Percentiles rank a stretch among this genome's conserved stretches.
phyloP scores from a whole-genome alignment of 2,797 vertebrate species.

The Neostethus bicornis region DNA sequence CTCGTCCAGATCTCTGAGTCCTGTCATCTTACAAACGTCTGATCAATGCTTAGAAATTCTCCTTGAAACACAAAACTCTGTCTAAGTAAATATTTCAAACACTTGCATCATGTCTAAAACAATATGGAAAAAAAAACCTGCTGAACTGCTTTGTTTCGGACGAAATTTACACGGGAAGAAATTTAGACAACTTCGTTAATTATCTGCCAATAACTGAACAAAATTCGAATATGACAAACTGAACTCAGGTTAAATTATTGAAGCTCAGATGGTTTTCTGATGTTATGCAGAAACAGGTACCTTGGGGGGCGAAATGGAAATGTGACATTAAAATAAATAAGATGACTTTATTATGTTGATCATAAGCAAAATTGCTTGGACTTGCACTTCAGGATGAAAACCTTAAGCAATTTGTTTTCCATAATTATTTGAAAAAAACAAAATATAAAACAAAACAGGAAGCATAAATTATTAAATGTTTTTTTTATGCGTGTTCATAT shows the following conservation, averaged over 20 bases:
- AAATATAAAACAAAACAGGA: no score
- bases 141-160: conserved; percentile 15
- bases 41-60: conserved; percentile 64
- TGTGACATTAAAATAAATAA: conserved; percentile 21
- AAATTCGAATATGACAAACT: conserved; percentile 6
- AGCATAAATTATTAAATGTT: no score
- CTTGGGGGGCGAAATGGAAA: conserved; percentile 3
- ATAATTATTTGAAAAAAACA: no score
- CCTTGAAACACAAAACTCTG: conserved; percentile 58
- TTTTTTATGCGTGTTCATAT: no score
- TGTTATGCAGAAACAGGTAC: conserved; percentile 17
- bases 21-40: conserved; percentile 52
- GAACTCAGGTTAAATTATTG: conserved; percentile 50
- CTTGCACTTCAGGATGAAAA: neutral
- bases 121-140: conserved; percentile 25
- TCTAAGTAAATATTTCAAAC: conserved; percentile 59
- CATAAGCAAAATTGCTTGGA: neutral
- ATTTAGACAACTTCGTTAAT: conserved; percentile 55
- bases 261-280: conserved; percentile 30
- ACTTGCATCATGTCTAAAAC: conserved; percentile 63
- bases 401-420: neutral
- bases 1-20: conserved; percentile 39
- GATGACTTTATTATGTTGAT: conserved; percentile 6
- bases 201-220: conserved; percentile 30
- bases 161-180: no score